Evolutionary conservation across 2,888 invertebrate genomes (phyloP), one percentile per base, ranked within the genome.

Genomic region (Pyrrhosoma nymphula): DNA sequence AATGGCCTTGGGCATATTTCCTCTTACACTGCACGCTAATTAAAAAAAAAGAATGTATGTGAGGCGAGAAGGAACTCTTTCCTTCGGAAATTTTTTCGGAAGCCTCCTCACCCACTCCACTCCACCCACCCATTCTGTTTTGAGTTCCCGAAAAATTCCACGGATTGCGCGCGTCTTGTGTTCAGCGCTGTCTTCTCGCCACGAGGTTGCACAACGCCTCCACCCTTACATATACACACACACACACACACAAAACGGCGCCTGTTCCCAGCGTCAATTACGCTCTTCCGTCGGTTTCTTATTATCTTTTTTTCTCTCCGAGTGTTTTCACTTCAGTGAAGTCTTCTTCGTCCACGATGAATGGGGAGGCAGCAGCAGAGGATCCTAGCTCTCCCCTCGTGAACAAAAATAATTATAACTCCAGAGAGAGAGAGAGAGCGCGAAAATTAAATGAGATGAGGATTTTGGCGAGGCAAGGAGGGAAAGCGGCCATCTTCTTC

Each of bases 401-500:
- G 69, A 69, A 69, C 6, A 69, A 69, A 69, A 26, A n/a, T n/a
- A n/a, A n/a, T n/a, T 26, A 69, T 69, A 69, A 69, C 69, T 26
- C n/a, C 23, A 26, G 69, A 8, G 69, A 47, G 47, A 47, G 47
- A 47, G 47, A 47, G 8, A 47, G 47, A 4, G 47, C 2, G 4
- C 8, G 47, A 47, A 47, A 47, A 47, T 47, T 47, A 47, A 20
- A 12, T 14, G 60, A 60, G 60, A 20, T 16, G 60, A 60, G 16
- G 16, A 60, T 60, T 60, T 60, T 69, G 20, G 69, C 93, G 47
- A 93, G 47, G n/a, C n/a, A n/a, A n/a, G 93, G 69, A 93, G 93
- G 63, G 93, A 93, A 93, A 93, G 93, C 82, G 82, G 35, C 75
- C 89, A 89, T 89, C 89, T 26, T 39, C 69, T 60, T 60, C 60